Base-by-base conservation (phyloP, 35 echinoderm and acorn worm species). In the Strongylocentrotus purpuratus region DNA sequence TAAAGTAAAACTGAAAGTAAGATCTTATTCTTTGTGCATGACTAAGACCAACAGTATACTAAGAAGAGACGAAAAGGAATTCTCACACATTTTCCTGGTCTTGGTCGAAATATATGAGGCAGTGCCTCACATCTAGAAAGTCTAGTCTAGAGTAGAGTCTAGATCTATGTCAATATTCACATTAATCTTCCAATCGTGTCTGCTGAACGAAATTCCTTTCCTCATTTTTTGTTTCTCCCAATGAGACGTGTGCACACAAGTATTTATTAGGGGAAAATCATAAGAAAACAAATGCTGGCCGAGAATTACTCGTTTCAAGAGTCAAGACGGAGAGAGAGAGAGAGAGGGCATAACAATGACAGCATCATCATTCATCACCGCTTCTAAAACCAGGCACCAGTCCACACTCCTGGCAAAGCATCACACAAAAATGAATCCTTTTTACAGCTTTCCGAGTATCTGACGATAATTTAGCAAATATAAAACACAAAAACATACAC, bases 331-430 rank as follows among this genome's bases (percentile, higher is more conserved):
- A 28, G 65, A n/a, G 61, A 20, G 50, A 55, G 50, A 65, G 61
- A 70, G 0, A 70, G 18, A 28, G 22, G 65, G 25, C 65, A 78
- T 8, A n/a, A 3, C 22, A 78, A n/a, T 78, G 65, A 78, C 65
- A 78, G 65, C 65, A 78, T 28, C 65, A 78, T 78, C 65, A 78
- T 78, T 78, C 18, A 78, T 78, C 65, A 78, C 65, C 65, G 65
- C 20, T 78, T 78, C 65, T n/a, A 28, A 22, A 28, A 78, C 20
- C 65, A 78, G 65, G 65, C 65, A 78, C 65, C n/a, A n/a, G n/a
- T n/a, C n/a, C 65, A 28, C 25, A 55, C 50, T 14, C 50, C 50
- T 41, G 1, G 1, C 0, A 55, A 55, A 55, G 65, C 65, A 78
- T 78, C 65, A 22, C 65, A n/a, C 65, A 28, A n/a, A 55, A 22